These are phyloP conservation scores for Reticulitermes speratus DNA, from an alignment of 1,140 invertebrate species.

Conservation along the genomic window DNA sequence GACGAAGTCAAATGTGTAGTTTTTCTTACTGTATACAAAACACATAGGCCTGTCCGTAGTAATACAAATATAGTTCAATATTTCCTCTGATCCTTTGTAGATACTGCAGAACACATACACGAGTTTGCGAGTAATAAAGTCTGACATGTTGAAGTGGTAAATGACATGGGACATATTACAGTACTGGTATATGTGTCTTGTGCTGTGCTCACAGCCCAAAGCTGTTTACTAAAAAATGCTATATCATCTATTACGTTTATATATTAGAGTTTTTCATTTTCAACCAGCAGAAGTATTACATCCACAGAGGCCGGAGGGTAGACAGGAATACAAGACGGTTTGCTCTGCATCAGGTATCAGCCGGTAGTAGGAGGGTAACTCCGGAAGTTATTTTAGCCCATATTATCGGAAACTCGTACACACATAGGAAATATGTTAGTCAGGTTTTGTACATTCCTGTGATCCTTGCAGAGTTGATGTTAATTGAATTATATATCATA, in stretches of 20 bases:
- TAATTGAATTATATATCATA: too few species aligned
- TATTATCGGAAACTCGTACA: too few species aligned
- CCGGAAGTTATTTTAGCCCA: too few species aligned
- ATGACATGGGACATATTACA: neutral
- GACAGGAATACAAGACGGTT: too few species aligned
- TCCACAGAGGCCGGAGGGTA: neutral
- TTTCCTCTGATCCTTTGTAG: neutral
- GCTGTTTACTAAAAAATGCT: neutral
- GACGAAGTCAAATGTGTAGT: neutral
- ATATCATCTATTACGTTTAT: neutral
- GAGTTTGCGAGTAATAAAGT: neutral
- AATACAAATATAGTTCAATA: too few species aligned
- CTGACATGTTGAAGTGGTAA: neutral
- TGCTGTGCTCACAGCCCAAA: neutral
- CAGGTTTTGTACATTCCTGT: too few species aligned
- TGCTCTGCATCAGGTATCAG: too few species aligned
- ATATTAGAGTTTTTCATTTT: neutral
- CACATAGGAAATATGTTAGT: too few species aligned
- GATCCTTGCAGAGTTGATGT: too few species aligned
- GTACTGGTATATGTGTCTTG: neutral
- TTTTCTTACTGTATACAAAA: neutral
- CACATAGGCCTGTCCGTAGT: too few species aligned
- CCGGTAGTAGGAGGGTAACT: too few species aligned
- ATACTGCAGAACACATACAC: neutral
- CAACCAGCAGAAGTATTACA: neutral